Percentiles rank a stretch among this genome's conserved stretches.
Conservation (phyloP, 2,797 vertebrate genomes). For the Rhinella marina region DNA sequence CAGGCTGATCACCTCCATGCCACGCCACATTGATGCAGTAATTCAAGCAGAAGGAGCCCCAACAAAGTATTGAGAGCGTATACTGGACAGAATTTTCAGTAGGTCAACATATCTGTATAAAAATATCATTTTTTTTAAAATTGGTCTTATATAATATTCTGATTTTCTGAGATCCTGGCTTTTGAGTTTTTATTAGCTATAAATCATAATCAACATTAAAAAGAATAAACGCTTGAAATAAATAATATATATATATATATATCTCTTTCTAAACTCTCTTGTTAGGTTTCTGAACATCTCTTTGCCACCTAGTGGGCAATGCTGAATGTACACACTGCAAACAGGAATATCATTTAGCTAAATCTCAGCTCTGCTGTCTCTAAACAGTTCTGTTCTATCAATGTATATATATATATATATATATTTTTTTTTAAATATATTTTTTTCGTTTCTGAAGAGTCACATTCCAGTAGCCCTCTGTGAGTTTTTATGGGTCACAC, state of each 20-base stretch:
- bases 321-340: background rate
- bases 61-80: too few species aligned
- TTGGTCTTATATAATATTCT: too few species aligned
- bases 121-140: too few species aligned
- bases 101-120: too few species aligned
- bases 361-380: background rate
- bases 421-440: background rate
- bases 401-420: background rate
- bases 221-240: too few species aligned
- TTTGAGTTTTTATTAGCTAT: too few species aligned
- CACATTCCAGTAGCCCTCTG: background rate
- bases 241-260: background rate
- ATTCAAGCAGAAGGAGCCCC: too few species aligned
- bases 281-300: constrained; percentile 15
- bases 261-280: background rate
- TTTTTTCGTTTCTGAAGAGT: background rate
- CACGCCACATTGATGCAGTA: too few species aligned
- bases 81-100: too few species aligned
- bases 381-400: background rate
- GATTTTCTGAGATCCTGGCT: too few species aligned
- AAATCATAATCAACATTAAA: too few species aligned
- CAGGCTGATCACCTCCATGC: too few species aligned
- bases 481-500: background rate
- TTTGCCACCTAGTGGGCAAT: constrained; percentile 58
- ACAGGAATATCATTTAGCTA: background rate